Conservation (phyloP, 1,140 invertebrate genomes). For the Proctacanthus coquilletti region DNA sequence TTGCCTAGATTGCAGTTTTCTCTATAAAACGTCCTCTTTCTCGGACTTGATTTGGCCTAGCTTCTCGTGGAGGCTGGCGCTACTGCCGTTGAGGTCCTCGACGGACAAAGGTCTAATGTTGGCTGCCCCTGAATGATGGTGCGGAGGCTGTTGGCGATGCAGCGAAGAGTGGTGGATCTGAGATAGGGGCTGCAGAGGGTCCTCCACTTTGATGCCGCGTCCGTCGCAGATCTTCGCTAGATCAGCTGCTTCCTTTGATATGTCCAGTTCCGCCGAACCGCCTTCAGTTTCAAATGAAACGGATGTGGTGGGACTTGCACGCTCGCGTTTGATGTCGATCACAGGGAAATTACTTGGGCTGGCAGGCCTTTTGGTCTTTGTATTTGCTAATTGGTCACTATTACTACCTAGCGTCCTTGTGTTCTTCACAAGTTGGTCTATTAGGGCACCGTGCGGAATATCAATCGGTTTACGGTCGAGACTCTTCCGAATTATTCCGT, state of each 20-base stretch:
- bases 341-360: slow-evolving; percentile 17
- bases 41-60: slow-evolving; percentile 1
- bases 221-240: no score
- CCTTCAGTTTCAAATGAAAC: neutral
- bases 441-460: slow-evolving; percentile 38
- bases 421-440: slow-evolving; percentile 54
- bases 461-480: slow-evolving; percentile 31
- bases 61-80: slow-evolving; percentile 16
- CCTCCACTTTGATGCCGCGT: no score
- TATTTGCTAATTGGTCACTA: neutral
- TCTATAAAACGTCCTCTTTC: slow-evolving; percentile 6
- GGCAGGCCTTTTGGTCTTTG: slow-evolving; percentile 14
- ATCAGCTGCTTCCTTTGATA: no score
- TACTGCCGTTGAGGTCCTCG: slow-evolving; percentile 4
- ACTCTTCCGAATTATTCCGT: slow-evolving; percentile 63
- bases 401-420: slow-evolving; percentile 32
- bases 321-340: slow-evolving; percentile 24
- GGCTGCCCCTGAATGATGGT: no score
- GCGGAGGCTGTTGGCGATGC: neutral
- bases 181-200: no score
- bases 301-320: slow-evolving; percentile 12
- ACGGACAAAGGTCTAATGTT: no score
- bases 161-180: no score
- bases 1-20: slow-evolving; percentile 3
- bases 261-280: slow-evolving; percentile 1